These are phyloP conservation scores for Andrena marginata DNA, from an alignment of 2,888 invertebrate species.

Conservation along the genomic window DNA sequence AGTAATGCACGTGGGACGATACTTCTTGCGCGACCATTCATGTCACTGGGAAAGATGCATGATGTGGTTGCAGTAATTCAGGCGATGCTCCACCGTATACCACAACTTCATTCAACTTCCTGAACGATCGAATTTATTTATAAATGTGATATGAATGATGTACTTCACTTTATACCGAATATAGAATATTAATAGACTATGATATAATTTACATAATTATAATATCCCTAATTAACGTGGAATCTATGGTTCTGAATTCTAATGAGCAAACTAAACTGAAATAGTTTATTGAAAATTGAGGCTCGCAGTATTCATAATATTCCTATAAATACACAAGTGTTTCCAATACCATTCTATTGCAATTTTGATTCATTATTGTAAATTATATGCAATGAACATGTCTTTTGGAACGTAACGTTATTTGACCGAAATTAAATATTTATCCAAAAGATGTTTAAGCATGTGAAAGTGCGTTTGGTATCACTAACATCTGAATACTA, in stretches of 20 bases:
- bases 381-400: background rate
- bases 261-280: background rate
- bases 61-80: background rate
- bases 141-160: background rate
- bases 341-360: background rate
- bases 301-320: background rate
- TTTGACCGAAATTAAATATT: background rate
- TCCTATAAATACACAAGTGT: background rate
- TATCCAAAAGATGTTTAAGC: too few species aligned
- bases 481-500: too few species aligned
- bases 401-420: background rate
- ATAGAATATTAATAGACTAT: background rate
- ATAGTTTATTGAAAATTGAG: background rate
- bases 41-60: slow-evolving; percentile 4
- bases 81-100: background rate
- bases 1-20: background rate
- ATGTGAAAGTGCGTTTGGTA: too few species aligned
- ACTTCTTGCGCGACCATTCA: slow-evolving; percentile 16
- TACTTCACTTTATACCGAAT: background rate
- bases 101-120: background rate
- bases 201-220: background rate
- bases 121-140: background rate
- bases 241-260: background rate
- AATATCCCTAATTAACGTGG: background rate
- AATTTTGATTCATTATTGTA: background rate